phyloP scores from a whole-genome alignment of 2,888 invertebrate species.

The Epinotia brunnichana region DNA sequence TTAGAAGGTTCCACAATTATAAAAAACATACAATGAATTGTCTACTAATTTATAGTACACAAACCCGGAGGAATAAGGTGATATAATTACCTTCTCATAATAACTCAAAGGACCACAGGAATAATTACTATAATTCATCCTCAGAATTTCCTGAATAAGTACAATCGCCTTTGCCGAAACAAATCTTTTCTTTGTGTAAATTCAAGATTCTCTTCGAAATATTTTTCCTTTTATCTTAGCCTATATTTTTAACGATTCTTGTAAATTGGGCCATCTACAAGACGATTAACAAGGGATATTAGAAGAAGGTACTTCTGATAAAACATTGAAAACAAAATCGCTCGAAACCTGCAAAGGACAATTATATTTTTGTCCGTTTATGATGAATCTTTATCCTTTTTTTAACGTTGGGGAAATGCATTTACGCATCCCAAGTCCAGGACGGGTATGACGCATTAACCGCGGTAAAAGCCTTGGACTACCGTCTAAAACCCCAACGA shows the following conservation, averaged over 20 bases:
- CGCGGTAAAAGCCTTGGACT: no score
- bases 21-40: no score
- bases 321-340: no score
- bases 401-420: no score
- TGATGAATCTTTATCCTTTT: no score
- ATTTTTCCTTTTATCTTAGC: not conserved
- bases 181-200: conserved; percentile 21
- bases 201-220: conserved; percentile 3
- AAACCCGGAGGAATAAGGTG: not conserved
- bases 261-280: conserved; percentile 1
- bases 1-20: not conserved
- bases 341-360: no score
- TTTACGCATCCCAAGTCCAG: no score
- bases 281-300: not conserved
- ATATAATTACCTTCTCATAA: conserved; percentile 36
- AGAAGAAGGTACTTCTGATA: not conserved
- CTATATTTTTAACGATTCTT: not conserved
- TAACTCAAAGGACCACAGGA: conserved; percentile 23
- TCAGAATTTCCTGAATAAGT: not conserved
- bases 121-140: conserved; percentile 36
- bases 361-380: no score
- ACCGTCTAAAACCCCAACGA: no score
- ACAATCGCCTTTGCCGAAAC: conserved; percentile 23
- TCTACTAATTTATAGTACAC: not conserved
- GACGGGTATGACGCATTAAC: no score